Conservation (phyloP, 2,797 vertebrate genomes). For the Gymnothorax reevesii region DNA sequence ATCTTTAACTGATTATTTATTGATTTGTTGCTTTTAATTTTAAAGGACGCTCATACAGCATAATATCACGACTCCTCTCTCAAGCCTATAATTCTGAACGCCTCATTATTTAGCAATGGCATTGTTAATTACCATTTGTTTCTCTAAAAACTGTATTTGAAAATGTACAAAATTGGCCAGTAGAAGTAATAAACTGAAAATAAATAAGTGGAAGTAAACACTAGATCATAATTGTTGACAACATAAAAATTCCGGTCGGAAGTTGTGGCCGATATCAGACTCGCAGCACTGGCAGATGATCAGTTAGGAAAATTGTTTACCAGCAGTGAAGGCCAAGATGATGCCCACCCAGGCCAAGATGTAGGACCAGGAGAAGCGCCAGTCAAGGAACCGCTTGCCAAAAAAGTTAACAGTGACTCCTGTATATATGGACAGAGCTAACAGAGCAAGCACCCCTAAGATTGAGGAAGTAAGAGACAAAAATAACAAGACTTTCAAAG, state of each 20-base stretch:
- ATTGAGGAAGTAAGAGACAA: not conserved
- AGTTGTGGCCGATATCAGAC: not conserved
- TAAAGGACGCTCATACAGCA: not conserved
- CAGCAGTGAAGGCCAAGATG: conserved; percentile 88
- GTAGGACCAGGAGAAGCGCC: conserved; percentile 91
- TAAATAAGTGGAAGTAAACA: not conserved
- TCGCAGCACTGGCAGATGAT: not conserved
- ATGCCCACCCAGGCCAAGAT: conserved; percentile 86
- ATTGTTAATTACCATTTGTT: not conserved
- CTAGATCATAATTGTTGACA: not conserved
- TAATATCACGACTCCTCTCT: not conserved
- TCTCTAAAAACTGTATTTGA: no score
- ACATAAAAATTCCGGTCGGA: not conserved
- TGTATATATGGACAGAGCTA: conserved; percentile 85
- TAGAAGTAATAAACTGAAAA: no score
- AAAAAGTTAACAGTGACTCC: conserved; percentile 85
- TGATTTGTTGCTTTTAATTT: not conserved
- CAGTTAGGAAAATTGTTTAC: conserved; percentile 51
- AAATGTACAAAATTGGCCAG: no score
- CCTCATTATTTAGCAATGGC: not conserved
- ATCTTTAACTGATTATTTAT: not conserved
- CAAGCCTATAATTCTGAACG: not conserved
- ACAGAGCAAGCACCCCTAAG: conserved; percentile 77
- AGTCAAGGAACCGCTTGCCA: conserved; percentile 82
- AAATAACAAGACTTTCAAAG: not conserved